phyloP scores from a whole-genome alignment of 2,888 invertebrate genomes.

The Onthophagus sagittarius region DNA sequence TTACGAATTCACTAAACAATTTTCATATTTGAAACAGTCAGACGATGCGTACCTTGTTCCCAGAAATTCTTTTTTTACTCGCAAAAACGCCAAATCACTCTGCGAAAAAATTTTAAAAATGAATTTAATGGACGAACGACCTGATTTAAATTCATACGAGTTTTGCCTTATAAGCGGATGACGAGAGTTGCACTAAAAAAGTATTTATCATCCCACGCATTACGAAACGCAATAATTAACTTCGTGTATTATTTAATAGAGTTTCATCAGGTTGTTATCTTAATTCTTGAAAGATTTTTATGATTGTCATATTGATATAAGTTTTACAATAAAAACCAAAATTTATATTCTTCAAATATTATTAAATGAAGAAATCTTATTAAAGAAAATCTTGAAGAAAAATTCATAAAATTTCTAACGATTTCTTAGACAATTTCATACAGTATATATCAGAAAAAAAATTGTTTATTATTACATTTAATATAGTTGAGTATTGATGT shows the following conservation, averaged over 20 bases:
- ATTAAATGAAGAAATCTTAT: too few relatives aligned
- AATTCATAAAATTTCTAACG: too few relatives aligned
- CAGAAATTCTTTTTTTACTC: not conserved
- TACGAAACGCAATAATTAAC: not conserved
- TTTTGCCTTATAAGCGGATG: not conserved
- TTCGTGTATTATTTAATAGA: not conserved
- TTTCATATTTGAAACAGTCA: constrained; percentile 10
- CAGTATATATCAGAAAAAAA: too few relatives aligned
- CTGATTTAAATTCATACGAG: not conserved
- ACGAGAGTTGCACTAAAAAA: not conserved
- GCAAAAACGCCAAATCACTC: not conserved
- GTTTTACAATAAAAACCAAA: too few relatives aligned
- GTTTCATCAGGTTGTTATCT: not conserved
- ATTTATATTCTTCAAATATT: too few relatives aligned
- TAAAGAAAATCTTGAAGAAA: too few relatives aligned
- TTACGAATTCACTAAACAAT: constrained; percentile 7
- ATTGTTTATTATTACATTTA: too few relatives aligned
- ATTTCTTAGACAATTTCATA: too few relatives aligned
- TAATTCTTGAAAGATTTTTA: too few relatives aligned
- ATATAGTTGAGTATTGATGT: too few relatives aligned
- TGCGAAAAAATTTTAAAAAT: not conserved
- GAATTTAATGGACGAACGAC: not conserved
- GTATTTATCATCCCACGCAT: not conserved
- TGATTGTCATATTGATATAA: too few relatives aligned
- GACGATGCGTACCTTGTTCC: not conserved